Evolutionary conservation across 1,140 invertebrate species (phyloP).

Genomic region (Parapsyche elsis): DNA sequence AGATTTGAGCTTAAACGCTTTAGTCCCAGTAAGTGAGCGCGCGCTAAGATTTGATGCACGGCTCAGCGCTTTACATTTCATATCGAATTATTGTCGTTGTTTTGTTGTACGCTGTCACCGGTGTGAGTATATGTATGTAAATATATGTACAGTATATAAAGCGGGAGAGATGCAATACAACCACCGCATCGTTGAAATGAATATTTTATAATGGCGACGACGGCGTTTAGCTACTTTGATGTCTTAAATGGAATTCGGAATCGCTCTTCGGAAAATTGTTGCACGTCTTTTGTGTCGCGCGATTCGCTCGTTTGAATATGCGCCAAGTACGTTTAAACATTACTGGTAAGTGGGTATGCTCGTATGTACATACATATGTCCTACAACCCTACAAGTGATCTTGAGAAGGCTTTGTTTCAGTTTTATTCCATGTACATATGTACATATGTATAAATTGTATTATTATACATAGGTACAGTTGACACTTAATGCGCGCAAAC

Average conservation of each 20-base stretch:
- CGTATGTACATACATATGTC: no score
- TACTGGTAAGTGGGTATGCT: no score
- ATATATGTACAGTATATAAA: not conserved
- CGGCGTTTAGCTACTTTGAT: not conserved
- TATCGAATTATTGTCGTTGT: conserved; percentile 16
- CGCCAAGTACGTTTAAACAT: no score
- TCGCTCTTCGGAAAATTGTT: not conserved
- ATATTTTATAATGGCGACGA: not conserved
- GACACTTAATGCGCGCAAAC: no score
- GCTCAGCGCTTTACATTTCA: conserved; percentile 10
- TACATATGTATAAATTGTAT: no score
- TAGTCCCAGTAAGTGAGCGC: not conserved
- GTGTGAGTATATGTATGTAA: conserved; percentile 39
- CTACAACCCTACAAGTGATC: no score
- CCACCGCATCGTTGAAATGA: not conserved
- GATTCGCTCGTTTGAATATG: no score
- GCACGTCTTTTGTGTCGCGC: not conserved
- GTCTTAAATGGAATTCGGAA: not conserved
- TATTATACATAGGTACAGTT: no score
- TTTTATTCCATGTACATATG: no score
- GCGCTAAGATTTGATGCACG: not conserved
- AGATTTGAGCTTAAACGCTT: conserved; percentile 30
- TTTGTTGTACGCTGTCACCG: no score
- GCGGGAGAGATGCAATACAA: not conserved
- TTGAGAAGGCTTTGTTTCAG: no score